Conservation (phyloP, 2,888 invertebrate species). For the Rhagonycha fulva region DNA sequence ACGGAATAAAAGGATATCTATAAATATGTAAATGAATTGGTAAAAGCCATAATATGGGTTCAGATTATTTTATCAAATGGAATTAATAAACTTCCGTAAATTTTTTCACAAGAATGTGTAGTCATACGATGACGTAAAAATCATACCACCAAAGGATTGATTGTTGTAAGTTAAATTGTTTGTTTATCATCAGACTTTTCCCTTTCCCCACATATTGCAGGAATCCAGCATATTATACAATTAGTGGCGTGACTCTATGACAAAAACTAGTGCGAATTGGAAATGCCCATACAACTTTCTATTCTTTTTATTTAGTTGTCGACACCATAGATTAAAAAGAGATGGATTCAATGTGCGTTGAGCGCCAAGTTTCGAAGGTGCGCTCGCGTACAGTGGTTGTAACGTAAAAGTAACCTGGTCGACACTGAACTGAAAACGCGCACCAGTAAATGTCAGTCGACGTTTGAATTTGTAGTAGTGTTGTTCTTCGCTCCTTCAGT, state of each 20-base stretch:
- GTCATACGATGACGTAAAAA: slow-evolving; percentile 2
- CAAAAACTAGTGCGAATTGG: slow-evolving; percentile 13
- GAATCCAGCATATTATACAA: slow-evolving; percentile 15
- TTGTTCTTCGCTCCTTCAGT: slow-evolving; percentile 10
- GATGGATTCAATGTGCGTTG: background rate
- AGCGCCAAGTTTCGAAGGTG: slow-evolving; percentile 11
- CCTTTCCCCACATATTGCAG: background rate
- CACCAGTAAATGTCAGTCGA: slow-evolving; percentile 17
- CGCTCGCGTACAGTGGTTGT: slow-evolving; percentile 28
- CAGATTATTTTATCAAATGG: background rate
- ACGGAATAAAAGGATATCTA: no score
- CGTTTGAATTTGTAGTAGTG: slow-evolving; percentile 12
- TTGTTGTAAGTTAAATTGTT: background rate
- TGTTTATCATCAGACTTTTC: background rate
- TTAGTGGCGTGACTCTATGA: slow-evolving; percentile 24
- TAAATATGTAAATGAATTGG: no score
- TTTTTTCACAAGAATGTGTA: background rate
- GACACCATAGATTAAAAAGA: background rate
- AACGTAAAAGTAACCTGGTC: slow-evolving; percentile 23
- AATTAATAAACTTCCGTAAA: background rate
- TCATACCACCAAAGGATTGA: background rate
- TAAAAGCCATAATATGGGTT: background rate
- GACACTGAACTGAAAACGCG: slow-evolving; percentile 15
- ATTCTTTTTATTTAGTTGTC: background rate
- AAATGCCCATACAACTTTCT: background rate